These are phyloP conservation scores for Hephaestus fuliginosus DNA, from an alignment of 2,797 vertebrate species.

Conservation along the genomic window DNA sequence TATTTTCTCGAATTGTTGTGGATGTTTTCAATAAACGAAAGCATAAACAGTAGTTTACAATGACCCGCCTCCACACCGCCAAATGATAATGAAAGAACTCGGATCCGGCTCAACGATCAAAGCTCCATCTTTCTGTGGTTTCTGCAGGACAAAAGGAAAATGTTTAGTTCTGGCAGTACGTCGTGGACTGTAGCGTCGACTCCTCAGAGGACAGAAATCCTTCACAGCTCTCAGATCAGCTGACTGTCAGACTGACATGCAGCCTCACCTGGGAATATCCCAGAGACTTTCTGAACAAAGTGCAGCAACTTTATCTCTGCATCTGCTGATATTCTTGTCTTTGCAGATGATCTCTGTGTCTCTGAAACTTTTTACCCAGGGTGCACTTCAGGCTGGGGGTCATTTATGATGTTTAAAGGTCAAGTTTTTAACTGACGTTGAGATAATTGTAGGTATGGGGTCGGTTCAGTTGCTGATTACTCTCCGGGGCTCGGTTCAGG, in stretches of 20 bases:
- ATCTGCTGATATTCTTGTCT: background rate
- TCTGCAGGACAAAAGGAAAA: no score
- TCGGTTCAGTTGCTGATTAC: background rate
- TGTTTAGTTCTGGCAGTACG: no score
- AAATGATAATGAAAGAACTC: no score
- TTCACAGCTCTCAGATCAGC: conserved; percentile 5
- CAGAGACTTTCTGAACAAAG: background rate
- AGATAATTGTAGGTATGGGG: no score
- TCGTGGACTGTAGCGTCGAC: background rate
- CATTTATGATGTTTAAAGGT: background rate
- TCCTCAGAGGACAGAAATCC: background rate
- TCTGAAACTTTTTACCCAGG: background rate
- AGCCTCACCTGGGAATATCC: conserved; percentile 11
- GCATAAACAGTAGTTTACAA: no score
- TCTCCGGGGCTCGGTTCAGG: background rate
- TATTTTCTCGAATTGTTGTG: no score
- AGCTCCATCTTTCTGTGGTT: no score
- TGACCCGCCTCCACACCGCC: no score
- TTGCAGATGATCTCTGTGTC: background rate
- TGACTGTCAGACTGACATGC: background rate
- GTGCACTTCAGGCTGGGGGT: background rate
- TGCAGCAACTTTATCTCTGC: background rate
- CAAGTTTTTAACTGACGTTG: background rate
- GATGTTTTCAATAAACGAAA: no score
- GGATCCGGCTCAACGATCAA: no score